Base-by-base conservation (phyloP, 2,113 vertebrate genomes). In the Xiphophorus couchianus region DNA sequence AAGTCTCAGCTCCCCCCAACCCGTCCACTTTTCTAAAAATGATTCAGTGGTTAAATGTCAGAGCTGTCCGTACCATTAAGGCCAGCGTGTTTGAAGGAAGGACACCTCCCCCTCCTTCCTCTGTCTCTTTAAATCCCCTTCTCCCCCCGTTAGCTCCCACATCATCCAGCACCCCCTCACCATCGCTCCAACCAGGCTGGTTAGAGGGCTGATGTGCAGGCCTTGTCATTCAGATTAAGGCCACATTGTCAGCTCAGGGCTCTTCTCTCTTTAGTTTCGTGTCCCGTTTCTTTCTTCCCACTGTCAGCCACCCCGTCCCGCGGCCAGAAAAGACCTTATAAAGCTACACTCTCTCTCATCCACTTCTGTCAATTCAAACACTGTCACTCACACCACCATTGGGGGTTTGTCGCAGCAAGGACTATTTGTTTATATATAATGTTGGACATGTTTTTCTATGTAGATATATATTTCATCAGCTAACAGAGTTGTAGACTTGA, bases 181-280 rank as follows among this genome's bases (percentile, higher is more conserved):
- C 44, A 8, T 73, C 54, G 64, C 22, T 82, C 33, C 62, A 30
- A 3, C 54, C 91, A 84, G 87, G 90, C 91, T 95, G 94, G 95
- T 95, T 94, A 91, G 78, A 94, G 95, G 95, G 92, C 93, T 89
- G 83, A 92, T 89, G 90, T 91, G 90, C 91, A 94, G 94, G 86
- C 90, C 95, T 94, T 93, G 96, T 96, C 95, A 96, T 94, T 96
- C 96, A 95, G 92, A 97, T 97, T 96, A 96, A 94, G 93, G 77
- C 92, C 94, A 95, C 93, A 91, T 94, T 95, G 94, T 96, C 95
- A 96, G 94, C 94, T 94, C 92, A 86, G 93, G 35, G 91, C 91
- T 91, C 93, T 94, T 88, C 86, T 67, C 83, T 86, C 62, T 73
- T 64, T 82, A 31, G 66, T 72, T 71, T 69, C 78, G 63, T 80